A percentile compares a stretch with the other conserved stretches of the same genome.
phyloP scores from a whole-genome alignment of 2,888 invertebrate genomes.

The Leptarthrus brevirostris region DNA sequence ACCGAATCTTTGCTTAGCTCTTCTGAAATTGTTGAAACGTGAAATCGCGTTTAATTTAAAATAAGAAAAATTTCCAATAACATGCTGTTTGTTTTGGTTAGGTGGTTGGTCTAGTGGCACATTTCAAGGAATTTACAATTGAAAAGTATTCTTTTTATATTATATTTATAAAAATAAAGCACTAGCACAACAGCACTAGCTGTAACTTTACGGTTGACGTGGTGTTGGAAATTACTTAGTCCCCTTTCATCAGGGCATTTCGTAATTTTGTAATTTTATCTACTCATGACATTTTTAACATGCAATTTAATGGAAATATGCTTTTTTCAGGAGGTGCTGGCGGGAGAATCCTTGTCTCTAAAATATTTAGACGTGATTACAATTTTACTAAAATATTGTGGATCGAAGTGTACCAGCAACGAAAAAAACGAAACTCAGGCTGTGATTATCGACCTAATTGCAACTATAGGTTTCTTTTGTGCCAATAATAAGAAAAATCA shows the following conservation, averaged over 20 bases:
- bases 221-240: too few species aligned
- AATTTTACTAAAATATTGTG: slow-evolving; percentile 64
- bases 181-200: too few species aligned
- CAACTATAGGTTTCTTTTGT: slow-evolving; percentile 66
- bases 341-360: slow-evolving; percentile 62
- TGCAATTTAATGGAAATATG: too few species aligned
- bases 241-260: too few species aligned
- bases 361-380: slow-evolving; percentile 66
- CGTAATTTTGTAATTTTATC: too few species aligned
- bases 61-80: slow-evolving; percentile 51
- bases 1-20: slow-evolving; percentile 65
- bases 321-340: slow-evolving; percentile 62
- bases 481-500: slow-evolving; percentile 66
- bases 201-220: too few species aligned
- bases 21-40: slow-evolving; percentile 65
- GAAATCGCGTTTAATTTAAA: slow-evolving; percentile 65
- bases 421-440: slow-evolving; percentile 64
- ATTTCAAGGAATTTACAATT: too few species aligned
- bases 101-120: too few species aligned
- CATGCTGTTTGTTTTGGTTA: too few species aligned
- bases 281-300: too few species aligned
- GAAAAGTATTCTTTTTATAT: too few species aligned
- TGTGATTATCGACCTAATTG: slow-evolving; percentile 66
- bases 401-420: slow-evolving; percentile 58
- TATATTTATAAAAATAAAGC: too few species aligned